phyloP scores from a whole-genome alignment of 2,113 vertebrate species.

The Ophthalmolycus amberensis region DNA sequence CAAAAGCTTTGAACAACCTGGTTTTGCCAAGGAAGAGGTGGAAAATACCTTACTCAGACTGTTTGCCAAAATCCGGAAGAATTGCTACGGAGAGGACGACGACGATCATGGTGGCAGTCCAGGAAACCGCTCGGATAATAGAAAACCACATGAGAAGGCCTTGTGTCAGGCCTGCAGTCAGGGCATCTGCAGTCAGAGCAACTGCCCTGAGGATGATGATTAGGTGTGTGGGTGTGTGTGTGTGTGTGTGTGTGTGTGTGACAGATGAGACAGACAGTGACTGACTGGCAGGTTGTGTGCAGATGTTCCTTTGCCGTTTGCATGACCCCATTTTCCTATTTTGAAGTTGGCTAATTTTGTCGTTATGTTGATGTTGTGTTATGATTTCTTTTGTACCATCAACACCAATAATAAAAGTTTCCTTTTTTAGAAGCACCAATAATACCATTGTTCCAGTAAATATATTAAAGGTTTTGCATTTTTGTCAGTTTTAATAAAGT shows the following conservation, averaged over 20 bases:
- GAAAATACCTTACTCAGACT: slow-evolving; percentile 35
- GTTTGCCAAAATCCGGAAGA: slow-evolving; percentile 69
- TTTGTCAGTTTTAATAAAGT: slow-evolving; percentile 15
- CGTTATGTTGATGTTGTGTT: neutral
- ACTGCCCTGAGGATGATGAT: neutral
- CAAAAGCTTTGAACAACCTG: slow-evolving; percentile 24
- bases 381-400: neutral
- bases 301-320: neutral
- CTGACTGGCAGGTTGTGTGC: neutral
- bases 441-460: neutral
- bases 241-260: slow-evolving; percentile 6
- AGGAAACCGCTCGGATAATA: neutral
- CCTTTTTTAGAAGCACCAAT: slow-evolving; percentile 1
- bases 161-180: slow-evolving; percentile 54
- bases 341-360: neutral
- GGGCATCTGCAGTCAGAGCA: slow-evolving; percentile 53
- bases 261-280: neutral
- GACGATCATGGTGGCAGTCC: accelerated
- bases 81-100: slow-evolving; percentile 59
- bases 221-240: slow-evolving; percentile 14
- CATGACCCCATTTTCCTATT: neutral
- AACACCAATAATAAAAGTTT: neutral
- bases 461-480: neutral
- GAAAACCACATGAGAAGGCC: slow-evolving; percentile 44
- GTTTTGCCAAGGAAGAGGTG: slow-evolving; percentile 46